These are phyloP conservation scores for Ceratina japonica DNA, from an alignment of 1,140 invertebrate genomes.

Conservation along the genomic window DNA sequence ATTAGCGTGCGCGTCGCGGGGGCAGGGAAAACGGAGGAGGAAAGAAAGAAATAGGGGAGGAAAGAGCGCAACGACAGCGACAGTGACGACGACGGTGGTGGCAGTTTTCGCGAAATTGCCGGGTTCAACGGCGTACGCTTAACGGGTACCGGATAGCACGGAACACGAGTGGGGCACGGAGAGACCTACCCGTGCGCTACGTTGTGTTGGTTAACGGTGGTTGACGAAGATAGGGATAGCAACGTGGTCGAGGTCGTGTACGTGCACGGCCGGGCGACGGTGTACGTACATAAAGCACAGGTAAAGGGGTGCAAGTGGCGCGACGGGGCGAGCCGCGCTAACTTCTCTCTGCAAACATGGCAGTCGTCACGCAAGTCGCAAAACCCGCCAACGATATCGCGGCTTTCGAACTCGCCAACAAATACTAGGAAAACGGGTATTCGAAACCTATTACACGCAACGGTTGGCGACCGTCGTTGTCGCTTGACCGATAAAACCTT, in stretches of 20 bases:
- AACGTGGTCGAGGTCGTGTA: background rate
- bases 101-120: conserved; percentile 64
- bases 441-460: conserved; percentile 28
- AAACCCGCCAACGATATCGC: conserved; percentile 71
- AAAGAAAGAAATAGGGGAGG: conserved; percentile 14
- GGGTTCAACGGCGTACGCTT: conserved; percentile 48
- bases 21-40: background rate
- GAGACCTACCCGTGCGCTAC: background rate
- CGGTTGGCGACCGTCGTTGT: conserved; percentile 17
- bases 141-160: conserved; percentile 33
- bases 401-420: conserved; percentile 54
- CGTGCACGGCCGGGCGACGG: background rate
- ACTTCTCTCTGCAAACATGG: conserved; percentile 73
- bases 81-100: conserved; percentile 49
- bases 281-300: background rate
- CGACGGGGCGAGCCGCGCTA: conserved; percentile 50
- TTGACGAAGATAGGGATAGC: background rate
- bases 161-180: background rate
- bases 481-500: conserved; percentile 9
- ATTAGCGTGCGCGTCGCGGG: background rate
- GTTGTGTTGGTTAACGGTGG: conserved; percentile 7
- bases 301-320: conserved; percentile 51
- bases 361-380: conserved; percentile 76
- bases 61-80: conserved; percentile 43
- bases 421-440: conserved; percentile 55